Evolutionary conservation across 2,113 vertebrate genomes (phyloP), one percentile per base, ranked within the genome.

Genomic region (Cacatua alba): DNA sequence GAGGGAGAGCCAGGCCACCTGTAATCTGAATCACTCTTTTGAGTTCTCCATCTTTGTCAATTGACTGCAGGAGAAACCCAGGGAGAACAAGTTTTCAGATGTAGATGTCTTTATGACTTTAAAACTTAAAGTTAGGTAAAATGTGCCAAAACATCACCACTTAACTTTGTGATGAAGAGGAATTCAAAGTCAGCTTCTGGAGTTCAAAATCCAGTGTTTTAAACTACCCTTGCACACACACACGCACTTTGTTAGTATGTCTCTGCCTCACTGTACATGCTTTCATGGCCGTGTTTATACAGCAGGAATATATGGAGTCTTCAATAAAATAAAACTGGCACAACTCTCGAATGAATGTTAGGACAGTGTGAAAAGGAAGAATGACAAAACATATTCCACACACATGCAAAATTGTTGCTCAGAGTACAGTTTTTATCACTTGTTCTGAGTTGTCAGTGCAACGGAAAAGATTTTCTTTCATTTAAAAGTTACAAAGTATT

Each of bases 21-120:
- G 48, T 86, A 90, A 94, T 86, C 92, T 86, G 59, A 81, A 83
- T 90, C 79, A 77, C 37, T 86, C 88, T n/a, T 94, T 65, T 53
- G 71, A 92, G 63, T 93, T 94, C 88, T 96, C 79, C 86, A 86
- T 95, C 88, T 92, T 92, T 92, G 88, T 74, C 95, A 93, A 49
- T 3, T 83, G 90, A 49, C 82, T 77, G 9, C 21, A 23, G 44
- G 17, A 88, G 59, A 88, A 90, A 93, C 41, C 39, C 59, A 57
- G 37, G 13, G 63, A 71, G 49, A 93, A 65, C 59, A 83, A 86
- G 41, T 88, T 94, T 96, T 93, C 11, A 44, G 53, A 74, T 59
- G 5, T 23, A 83, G 17, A 10, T 62, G 24, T 52, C 59, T 80
- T 92, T 77, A 37, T 77, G 53, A 77, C 86, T 90, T 93, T 53